A percentile compares a stretch with the other conserved stretches of the same genome.
These are phyloP conservation scores for Anaspis maculata DNA, from an alignment of 2,888 invertebrate genomes.

Conservation along the genomic window DNA sequence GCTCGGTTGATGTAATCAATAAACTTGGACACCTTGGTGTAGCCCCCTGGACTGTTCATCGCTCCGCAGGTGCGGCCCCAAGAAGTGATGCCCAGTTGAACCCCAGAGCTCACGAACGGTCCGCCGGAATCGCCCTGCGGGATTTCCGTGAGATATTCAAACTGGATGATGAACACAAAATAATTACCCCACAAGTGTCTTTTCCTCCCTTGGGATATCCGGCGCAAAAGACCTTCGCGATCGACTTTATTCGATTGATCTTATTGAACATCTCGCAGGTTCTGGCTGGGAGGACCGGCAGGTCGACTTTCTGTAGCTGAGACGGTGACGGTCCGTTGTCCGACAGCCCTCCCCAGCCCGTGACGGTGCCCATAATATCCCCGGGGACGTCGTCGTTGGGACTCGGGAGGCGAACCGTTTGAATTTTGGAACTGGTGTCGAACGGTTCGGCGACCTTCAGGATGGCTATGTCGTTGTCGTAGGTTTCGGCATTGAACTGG, in stretches of 20 bases:
- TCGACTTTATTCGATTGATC: conserved; percentile 7
- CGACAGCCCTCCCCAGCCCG: conserved; percentile 28
- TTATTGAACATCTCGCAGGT: conserved; percentile 1
- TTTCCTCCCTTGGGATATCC: too few relatives aligned
- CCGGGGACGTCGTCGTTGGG: conserved; percentile 34
- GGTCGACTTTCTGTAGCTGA: conserved; percentile 6
- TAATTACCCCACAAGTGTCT: too few relatives aligned
- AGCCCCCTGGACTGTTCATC: conserved; percentile 12
- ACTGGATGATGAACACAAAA: conserved; percentile 23
- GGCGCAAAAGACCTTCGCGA: too few relatives aligned
- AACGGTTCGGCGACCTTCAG: too few relatives aligned
- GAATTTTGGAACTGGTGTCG: too few relatives aligned
- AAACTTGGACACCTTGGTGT: conserved; percentile 12
- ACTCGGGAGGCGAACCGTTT: conserved; percentile 1
- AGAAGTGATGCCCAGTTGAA: conserved; percentile 14
- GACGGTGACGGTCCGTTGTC: conserved; percentile 3
- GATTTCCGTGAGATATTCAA: too few relatives aligned
- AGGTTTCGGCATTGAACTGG: conserved; percentile 42
- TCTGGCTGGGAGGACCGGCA: conserved; percentile 2
- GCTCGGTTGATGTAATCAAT: conserved; percentile 4
- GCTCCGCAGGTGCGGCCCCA: conserved; percentile 15
- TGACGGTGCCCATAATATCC: conserved; percentile 35
- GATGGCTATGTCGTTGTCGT: conserved; percentile 46
- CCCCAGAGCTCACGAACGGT: conserved; percentile 26
- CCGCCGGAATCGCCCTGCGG: conserved; percentile 47